Base-by-base conservation (phyloP, 2,797 vertebrate genomes). In the Scyliorhinus canicula region DNA sequence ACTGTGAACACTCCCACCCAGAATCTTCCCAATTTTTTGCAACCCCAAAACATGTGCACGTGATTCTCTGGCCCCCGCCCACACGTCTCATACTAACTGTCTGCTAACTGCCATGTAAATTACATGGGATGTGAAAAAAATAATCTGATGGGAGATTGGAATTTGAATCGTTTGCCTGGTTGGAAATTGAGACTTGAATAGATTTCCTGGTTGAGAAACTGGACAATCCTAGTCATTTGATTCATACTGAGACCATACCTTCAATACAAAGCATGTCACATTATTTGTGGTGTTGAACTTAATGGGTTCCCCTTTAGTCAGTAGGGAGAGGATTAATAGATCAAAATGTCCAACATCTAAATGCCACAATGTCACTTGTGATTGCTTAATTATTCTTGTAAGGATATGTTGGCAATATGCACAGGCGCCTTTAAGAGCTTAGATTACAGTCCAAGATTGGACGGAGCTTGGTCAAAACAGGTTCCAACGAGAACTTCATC, bases 311-410 rank as follows among this genome's bases (percentile, higher is more conserved):
- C 93, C 44, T 74, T 74, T 94, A 74, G 28, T 94, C 93, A 35
- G 65, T 5, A 35, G 11, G 50, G 93, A 52, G 50, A 94, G 47
- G 47, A 74, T 94, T 93, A 93, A 47, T 67, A 52, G 44, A 28
- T 35, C 93, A 93, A 40, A 44, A 69, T 47, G 60, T 71, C 44
- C 67, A 94, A 74, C 21, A 52, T 94, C 93, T 9, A 71, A 94
- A 69, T 69, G 63, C 91, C 60, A 52, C 93, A 93, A 47, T 28
- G 47, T 55, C 57, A 91, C n/a, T 63, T 94, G 26, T 52, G 47
- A 74, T n/a, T 31, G 28, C 12, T 93, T 50, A 94, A 94, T 94
- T 19, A 47, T 94, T 94, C 67, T 94, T 35, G 93, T 7, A 74
- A 94, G 67, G 31, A 35, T 71, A 3, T 11, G 35, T 90, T 90